Evolutionary conservation across 2,113 vertebrate genomes (phyloP), one percentile per base, ranked within the genome.

Genomic region (Rutilus rutilus): DNA sequence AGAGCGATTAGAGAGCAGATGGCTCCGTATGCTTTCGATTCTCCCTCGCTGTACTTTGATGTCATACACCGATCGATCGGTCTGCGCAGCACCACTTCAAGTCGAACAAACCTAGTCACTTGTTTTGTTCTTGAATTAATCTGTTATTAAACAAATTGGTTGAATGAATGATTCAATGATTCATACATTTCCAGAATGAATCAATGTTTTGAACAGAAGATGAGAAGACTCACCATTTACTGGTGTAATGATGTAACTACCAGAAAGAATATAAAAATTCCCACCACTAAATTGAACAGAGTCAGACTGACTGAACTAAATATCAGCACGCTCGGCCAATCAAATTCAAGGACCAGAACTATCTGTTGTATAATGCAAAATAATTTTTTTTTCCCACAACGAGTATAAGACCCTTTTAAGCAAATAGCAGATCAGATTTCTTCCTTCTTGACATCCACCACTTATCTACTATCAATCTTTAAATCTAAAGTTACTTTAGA

Each of bases 351-450:
- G 4, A 71, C 19, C 19, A 71, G 67, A 71, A 12, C 33, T 42
- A 11, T n/a, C 21, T 39, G 23, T 73, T 42, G 69, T 42, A 73
- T 42, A 54, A 11, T 21, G 33, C 50, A 33, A 54, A 30, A 15
- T 17, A 50, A 36, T 33, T 3, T 0, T 33, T 36, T 71, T 21
- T 36, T 36, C 3, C 5, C 67, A 39, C 67, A 42, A 71, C 0
- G 19, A 54, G 75, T 33, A 50, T 54, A 75, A 75, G 73, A 47
- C 73, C n/a, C 73, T 27, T 77, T 54, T 77, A 77, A 77, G 75
- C 75, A 77, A 77, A 33, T 33, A 54, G 75, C 15, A 77, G 47
- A 77, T 77, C 47, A 77, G 75, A 77, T 77, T 30, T 77, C 75
- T 77, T 52, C 25, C 10, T 17, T 57, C 75, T 54, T 77, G n/a